These are phyloP conservation scores for Meiosimyza platycephala DNA, from an alignment of 2,888 invertebrate genomes.

Conservation along the genomic window DNA sequence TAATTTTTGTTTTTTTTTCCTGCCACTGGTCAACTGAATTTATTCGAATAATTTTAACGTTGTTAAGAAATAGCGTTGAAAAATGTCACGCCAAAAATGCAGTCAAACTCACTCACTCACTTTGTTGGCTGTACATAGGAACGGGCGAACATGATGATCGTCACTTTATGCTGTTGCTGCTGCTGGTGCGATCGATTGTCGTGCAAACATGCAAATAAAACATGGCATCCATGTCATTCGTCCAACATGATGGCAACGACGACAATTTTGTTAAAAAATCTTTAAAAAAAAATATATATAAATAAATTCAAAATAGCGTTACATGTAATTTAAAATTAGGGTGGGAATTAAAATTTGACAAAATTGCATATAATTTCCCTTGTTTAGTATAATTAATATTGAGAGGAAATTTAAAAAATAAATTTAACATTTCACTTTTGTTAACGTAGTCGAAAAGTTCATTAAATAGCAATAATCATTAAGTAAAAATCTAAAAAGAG, in stretches of 20 bases:
- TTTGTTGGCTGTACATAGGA: not conserved
- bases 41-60: too few relatives aligned
- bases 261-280: constrained; percentile 2
- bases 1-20: too few relatives aligned
- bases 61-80: not conserved
- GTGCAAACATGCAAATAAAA: constrained; percentile 32
- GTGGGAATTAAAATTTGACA: not conserved
- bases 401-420: not conserved
- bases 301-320: not conserved
- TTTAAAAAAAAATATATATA: not conserved
- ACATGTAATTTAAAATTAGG: constrained; percentile 2
- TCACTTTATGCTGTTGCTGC: not conserved
- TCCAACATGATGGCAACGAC: not conserved
- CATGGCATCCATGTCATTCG: constrained; percentile 19
- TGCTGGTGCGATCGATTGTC: constrained; percentile 28
- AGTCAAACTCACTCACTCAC: not conserved
- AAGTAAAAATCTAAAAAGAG: too few relatives aligned
- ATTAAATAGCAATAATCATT: too few relatives aligned
- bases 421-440: not conserved
- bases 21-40: too few relatives aligned
- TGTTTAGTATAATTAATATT: not conserved
- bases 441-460: not conserved
- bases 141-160: too few relatives aligned
- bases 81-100: constrained; percentile 24
- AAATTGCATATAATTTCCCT: not conserved